Conservation (phyloP, 1,140 invertebrate species). For the Ctenoplectra terminalis region DNA sequence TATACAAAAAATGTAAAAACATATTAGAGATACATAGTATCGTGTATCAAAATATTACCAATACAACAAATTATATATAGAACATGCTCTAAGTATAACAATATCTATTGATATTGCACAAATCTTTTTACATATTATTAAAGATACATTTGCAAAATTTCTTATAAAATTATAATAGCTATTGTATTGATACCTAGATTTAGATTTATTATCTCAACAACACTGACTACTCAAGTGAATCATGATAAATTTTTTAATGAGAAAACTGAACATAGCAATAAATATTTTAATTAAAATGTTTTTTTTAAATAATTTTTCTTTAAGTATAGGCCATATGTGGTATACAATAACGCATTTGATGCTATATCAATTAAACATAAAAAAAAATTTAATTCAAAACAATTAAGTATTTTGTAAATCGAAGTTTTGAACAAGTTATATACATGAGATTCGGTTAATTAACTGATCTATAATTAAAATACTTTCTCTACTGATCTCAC, state of each 20-base stretch:
- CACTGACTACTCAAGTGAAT: constrained; percentile 16
- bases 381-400: background rate
- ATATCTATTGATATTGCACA: constrained; percentile 21
- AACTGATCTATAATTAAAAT: constrained; percentile 13
- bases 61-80: background rate
- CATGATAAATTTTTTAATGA: constrained; percentile 31
- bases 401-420: constrained; percentile 18
- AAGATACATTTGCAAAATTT: constrained; percentile 5
- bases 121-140: background rate
- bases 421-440: constrained; percentile 1
- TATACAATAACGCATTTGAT: constrained; percentile 9
- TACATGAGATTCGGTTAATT: constrained; percentile 28
- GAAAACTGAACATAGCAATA: background rate
- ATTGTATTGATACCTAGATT: background rate
- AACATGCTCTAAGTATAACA: constrained; percentile 1
- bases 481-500: background rate
- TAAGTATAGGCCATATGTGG: constrained; percentile 49
- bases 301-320: constrained; percentile 18
- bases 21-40: background rate
- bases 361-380: constrained; percentile 23
- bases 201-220: constrained; percentile 7
- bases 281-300: background rate
- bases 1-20: constrained; percentile 21
- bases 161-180: constrained; percentile 26
- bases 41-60: background rate